Base-by-base conservation (phyloP, 2,797 vertebrate species). In the Aphelocoma californica region DNA sequence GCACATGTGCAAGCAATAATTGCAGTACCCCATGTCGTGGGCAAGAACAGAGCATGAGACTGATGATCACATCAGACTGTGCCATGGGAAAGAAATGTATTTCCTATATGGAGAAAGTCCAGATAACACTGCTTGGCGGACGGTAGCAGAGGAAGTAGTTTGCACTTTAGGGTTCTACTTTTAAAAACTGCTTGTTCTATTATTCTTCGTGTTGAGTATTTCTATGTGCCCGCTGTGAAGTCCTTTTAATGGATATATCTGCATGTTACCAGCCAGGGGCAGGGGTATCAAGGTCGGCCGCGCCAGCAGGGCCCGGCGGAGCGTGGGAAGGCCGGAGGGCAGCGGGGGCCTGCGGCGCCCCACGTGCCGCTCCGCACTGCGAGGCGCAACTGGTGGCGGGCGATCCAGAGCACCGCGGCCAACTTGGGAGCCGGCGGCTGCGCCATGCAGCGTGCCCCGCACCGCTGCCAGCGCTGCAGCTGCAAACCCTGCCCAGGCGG, bases 191-290 rank as follows among this genome's bases (percentile, higher is more conserved):
- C 48, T n/a, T 17, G 3, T 17, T 32, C 13, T 45, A 1, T 5
- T 73, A 2, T 5, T 73, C 40, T 51, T n/a, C 5, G 2, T 9
- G 18, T 26, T 19, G 32, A 21, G 2, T 12, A 14, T 14, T 42
- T 45, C 38, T 19, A 8, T 10, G 8, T 1, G 16, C 6, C 18
- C 3, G 8, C 51, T 54, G 11, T 12, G 4, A 20, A 53, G 20
- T 8, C 57, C 20, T 28, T 66, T 19, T 0, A 4, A 2, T 0
- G 16, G 58, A 0, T 14, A 0, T 10, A 2, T 1, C 6, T 2
- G 44, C 6, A 1, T 0, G 12, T 12, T 18, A 2, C 6, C 38
- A 9, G 40, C 0, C 12, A 18, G 38, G 40, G 31, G 17, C 44
- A 19, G 10, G 28, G 12, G 15, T 0, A 21, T 45, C 2, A 18